Conservation (phyloP, 2,888 invertebrate species). For the Ephialtes manifestator region DNA sequence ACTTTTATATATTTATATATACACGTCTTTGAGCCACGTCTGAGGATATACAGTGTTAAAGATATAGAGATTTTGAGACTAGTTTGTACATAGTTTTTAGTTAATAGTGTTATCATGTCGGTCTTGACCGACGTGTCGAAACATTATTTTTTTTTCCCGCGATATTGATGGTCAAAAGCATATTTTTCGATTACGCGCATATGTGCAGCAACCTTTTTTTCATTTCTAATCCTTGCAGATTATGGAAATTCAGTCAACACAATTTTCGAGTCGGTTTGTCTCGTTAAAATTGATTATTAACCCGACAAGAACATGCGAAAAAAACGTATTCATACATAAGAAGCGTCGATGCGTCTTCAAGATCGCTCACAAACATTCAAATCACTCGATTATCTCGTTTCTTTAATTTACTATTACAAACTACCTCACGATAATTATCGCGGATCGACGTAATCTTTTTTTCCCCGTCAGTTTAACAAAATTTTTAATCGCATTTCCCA, state of each 20-base stretch:
- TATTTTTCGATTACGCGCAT: constrained; percentile 21
- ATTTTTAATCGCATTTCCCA: background rate
- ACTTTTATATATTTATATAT: constrained; percentile 65
- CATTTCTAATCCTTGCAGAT: background rate
- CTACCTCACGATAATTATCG: background rate
- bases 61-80: constrained; percentile 70
- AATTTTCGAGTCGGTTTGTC: constrained; percentile 4
- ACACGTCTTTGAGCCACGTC: constrained; percentile 60
- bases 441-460: background rate
- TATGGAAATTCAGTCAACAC: constrained; percentile 10
- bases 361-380: constrained; percentile 9
- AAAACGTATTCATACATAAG: constrained; percentile 37
- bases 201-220: background rate
- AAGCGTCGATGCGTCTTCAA: constrained; percentile 13
- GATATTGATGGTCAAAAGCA: constrained; percentile 60
- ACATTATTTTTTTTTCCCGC: constrained; percentile 25
- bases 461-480: background rate
- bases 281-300: background rate
- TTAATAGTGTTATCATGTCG: constrained; percentile 52
- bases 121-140: constrained; percentile 48
- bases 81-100: constrained; percentile 74
- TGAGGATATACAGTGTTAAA: constrained; percentile 65
- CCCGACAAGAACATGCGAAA: constrained; percentile 11
- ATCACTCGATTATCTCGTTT: constrained; percentile 17
- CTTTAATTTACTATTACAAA: constrained; percentile 9